phyloP scores from a whole-genome alignment of 2,113 vertebrate genomes.

The Jacana jacana region DNA sequence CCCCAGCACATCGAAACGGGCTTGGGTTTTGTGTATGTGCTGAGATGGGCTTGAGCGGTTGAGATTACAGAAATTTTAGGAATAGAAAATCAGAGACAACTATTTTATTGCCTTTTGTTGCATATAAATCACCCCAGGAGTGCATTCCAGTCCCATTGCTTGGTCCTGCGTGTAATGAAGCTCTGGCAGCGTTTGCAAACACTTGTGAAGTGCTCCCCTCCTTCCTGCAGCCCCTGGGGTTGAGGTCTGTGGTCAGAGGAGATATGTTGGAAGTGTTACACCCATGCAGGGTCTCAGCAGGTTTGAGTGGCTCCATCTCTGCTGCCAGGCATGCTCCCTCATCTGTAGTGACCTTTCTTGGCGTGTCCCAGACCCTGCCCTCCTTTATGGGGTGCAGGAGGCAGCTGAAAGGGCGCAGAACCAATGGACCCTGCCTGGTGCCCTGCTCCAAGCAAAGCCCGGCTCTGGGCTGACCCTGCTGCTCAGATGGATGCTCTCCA shows the following conservation, averaged over 20 bases:
- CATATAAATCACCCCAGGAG: neutral
- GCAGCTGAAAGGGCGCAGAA: neutral
- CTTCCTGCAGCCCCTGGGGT: neutral
- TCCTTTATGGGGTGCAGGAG: neutral
- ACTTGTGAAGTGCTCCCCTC: fast-evolving
- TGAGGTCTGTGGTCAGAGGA: neutral
- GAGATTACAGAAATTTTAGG: neutral
- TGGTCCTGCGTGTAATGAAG: neutral
- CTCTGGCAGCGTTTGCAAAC: neutral
- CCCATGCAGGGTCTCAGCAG: neutral
- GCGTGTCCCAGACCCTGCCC: neutral
- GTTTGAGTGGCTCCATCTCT: neutral
- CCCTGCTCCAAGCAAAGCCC: neutral
- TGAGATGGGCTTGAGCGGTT: neutral
- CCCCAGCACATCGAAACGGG: neutral
- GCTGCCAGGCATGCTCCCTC: fast-evolving
- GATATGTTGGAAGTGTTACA: neutral
- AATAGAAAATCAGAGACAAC: neutral
- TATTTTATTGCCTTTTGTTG: neutral
- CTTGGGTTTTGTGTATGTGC: neutral
- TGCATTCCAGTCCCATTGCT: neutral
- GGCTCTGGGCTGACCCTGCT: neutral
- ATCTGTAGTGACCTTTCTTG: neutral
- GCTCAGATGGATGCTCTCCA: neutral
- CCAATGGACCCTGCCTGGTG: fast-evolving